Base-by-base conservation (phyloP, 2,113 vertebrate genomes). In the Balaenoptera acutorostrata region DNA sequence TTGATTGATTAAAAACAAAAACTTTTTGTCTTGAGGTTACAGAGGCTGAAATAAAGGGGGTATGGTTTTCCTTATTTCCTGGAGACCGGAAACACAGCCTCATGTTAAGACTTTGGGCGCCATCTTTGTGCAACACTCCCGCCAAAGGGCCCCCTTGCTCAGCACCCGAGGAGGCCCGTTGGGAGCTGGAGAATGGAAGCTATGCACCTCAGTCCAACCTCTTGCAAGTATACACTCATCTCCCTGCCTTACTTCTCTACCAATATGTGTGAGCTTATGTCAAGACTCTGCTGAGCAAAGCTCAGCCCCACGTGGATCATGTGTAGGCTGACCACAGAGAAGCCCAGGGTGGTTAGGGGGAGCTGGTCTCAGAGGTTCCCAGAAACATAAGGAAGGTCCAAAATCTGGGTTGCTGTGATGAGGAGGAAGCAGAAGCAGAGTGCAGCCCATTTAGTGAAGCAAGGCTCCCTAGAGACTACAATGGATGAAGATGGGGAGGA, bases 201-300 rank as follows among this genome's bases (percentile, higher is more conserved):
- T 6, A 2, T 18, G 20, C 31, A 20, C 15, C 20, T n/a, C 49
- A 3, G 9, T 87, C 41, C 68, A 74, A 52, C 13, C 14, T 71
- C 33, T 66, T 66, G 0, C 3, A 78, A 52, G 61, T 27, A 27
- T 29, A 52, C 29, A 74, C 8, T 93, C 23, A 9, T 18, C n/a
- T 85, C 13, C 17, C 49, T 81, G 27, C 9, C 20, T 20, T 29
- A 3, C 4, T 69, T 49, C 69, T 74, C n/a, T 31, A 68, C 18
- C 57, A 46, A 0, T 3, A 3, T n/a, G 23, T 0, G 0, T 52
- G 64, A 90, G 13, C 13, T 61, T 23, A 1, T 13, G 41, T 88
- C 7, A 23, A 77, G 27, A 94, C 83, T 18, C 44, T 66, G 27
- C 36, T 31, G 4, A 91, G 64, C 2, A 6, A 49, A 94, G 23